These are phyloP conservation scores for Sinocyclocheilus grahami DNA, from an alignment of 2,113 vertebrate genomes.

Conservation along the genomic window DNA sequence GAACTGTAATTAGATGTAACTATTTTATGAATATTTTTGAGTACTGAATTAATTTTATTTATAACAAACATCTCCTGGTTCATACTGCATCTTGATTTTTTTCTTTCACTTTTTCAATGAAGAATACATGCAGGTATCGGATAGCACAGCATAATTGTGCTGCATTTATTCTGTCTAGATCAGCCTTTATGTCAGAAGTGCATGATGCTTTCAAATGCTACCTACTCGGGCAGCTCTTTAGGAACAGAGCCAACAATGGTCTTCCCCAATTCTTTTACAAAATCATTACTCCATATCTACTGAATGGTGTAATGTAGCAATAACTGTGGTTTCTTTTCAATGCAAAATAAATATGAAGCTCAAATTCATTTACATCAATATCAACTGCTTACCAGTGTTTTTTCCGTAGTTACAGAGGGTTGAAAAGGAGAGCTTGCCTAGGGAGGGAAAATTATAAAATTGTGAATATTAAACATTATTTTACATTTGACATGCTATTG, in stretches of 20 bases:
- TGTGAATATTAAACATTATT: background rate
- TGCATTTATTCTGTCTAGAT: background rate
- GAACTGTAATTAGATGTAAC: background rate
- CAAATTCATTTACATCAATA: background rate
- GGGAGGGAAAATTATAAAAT: background rate
- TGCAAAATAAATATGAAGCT: background rate
- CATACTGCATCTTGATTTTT: background rate
- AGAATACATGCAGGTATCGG: background rate
- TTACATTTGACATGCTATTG: background rate
- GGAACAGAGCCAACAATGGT: background rate
- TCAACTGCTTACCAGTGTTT: conserved; percentile 70
- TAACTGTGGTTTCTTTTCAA: background rate
- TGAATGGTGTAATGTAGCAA: background rate
- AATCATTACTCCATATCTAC: background rate
- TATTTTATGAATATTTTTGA: background rate
- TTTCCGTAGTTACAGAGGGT: conserved; percentile 63
- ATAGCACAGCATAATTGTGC: background rate
- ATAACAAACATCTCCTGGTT: background rate
- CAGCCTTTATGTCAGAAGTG: background rate
- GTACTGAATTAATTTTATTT: background rate
- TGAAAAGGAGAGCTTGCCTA: conserved; percentile 82
- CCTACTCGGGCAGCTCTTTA: background rate
- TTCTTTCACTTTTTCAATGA: background rate
- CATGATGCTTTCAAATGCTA: background rate
- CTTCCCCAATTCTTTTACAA: background rate